Percentiles rank a stretch among this genome's conserved stretches.
phyloP scores from a whole-genome alignment of 1,140 invertebrate genomes.

The Frieseomelitta varia region DNA sequence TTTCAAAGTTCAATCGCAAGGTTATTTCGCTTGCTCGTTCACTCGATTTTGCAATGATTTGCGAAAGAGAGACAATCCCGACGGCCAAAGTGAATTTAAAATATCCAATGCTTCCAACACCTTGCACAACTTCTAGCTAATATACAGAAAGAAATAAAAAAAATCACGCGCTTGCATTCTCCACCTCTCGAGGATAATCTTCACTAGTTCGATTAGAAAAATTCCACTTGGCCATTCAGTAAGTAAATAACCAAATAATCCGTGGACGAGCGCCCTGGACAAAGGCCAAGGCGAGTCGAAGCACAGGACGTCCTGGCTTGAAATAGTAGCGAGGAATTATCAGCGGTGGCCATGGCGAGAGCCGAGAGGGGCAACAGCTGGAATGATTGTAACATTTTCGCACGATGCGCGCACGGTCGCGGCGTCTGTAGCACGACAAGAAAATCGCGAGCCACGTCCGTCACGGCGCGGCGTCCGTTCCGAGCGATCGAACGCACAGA shows the following conservation, averaged over 20 bases:
- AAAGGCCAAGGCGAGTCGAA: constrained; percentile 47
- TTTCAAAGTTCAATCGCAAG: too few species aligned
- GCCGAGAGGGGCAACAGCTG: background rate
- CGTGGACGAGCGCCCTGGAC: constrained; percentile 57
- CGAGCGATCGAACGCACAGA: constrained; percentile 67
- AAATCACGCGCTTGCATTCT: too few species aligned
- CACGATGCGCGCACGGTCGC: constrained; percentile 35
- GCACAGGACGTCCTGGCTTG: constrained; percentile 47
- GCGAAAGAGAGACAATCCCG: too few species aligned
- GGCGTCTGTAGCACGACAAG: constrained; percentile 41
- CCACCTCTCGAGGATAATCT: too few species aligned
- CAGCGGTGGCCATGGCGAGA: constrained; percentile 40
- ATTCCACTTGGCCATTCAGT: constrained; percentile 4
- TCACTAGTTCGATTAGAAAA: background rate
- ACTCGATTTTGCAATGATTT: too few species aligned
- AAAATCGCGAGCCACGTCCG: constrained; percentile 66
- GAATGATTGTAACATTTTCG: constrained; percentile 70
- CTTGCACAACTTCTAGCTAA: too few species aligned
- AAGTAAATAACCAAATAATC: background rate
- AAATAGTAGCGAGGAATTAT: constrained; percentile 65
- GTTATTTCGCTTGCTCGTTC: too few species aligned
- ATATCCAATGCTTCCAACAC: too few species aligned
- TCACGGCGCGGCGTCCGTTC: constrained; percentile 57
- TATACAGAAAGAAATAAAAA: too few species aligned
- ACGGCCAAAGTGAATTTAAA: too few species aligned